These are phyloP conservation scores for Zaprionus tsacasi DNA, from an alignment of 1,140 invertebrate species.

Conservation along the genomic window DNA sequence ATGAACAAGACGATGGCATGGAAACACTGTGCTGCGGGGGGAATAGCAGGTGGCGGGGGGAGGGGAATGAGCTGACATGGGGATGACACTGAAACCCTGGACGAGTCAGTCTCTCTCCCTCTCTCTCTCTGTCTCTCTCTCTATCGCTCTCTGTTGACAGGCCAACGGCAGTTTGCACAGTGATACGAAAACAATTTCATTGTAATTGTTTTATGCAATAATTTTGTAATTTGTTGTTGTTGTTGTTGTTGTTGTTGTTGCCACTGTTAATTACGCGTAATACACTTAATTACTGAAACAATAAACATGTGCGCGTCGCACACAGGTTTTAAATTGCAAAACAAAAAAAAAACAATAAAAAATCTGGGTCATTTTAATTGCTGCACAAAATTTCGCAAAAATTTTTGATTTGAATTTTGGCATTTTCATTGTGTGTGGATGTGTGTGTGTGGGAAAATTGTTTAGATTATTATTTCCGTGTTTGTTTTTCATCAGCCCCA, in stretches of 20 bases:
- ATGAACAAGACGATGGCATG: slow-evolving; percentile 26
- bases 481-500: not conserved
- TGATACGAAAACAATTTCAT: slow-evolving; percentile 18
- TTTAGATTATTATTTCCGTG: not conserved
- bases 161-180: slow-evolving; percentile 45
- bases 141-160: slow-evolving; percentile 49
- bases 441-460: not conserved
- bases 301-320: not conserved
- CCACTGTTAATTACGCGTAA: not conserved
- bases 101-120: not conserved
- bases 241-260: not conserved
- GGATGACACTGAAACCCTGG: slow-evolving; percentile 9
- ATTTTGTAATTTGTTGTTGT: not conserved
- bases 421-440: not conserved
- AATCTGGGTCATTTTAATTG: not conserved
- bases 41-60: not conserved
- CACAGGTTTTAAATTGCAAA: not conserved
- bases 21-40: not conserved
- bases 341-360: too few relatives aligned
- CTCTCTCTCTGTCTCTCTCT: too few relatives aligned
- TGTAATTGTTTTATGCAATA: not conserved
- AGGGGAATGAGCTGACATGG: not conserved
- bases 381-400: not conserved
- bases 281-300: slow-evolving; percentile 1
- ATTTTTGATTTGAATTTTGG: not conserved